These are phyloP conservation scores for Eubucco bourcierii DNA, from an alignment of 2,113 vertebrate species.

Conservation along the genomic window DNA sequence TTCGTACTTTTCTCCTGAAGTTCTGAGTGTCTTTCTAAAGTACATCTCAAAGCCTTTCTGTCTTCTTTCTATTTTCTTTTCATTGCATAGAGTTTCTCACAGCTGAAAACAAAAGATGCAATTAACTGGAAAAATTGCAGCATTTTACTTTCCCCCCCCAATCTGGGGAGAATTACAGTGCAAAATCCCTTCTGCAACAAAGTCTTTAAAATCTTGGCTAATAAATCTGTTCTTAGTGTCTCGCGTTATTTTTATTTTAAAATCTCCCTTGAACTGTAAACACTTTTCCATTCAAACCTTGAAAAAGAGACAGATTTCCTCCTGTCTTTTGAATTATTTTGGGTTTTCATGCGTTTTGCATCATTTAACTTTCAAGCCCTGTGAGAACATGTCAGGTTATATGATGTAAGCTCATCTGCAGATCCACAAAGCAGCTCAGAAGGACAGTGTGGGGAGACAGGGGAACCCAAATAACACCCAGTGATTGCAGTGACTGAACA, in stretches of 20 bases:
- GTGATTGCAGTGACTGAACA: not conserved
- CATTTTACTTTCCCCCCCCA: not conserved
- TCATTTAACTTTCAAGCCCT: not conserved
- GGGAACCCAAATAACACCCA: not conserved
- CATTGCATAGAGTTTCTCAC: not conserved
- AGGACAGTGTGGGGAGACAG: not conserved
- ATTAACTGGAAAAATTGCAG: not conserved
- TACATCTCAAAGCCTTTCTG: not conserved
- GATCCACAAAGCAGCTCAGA: not conserved
- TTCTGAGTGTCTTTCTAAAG: not conserved
- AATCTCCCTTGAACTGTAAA: not conserved
- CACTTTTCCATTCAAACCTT: not conserved
- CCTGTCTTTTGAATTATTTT: not conserved
- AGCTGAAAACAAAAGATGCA: not conserved
- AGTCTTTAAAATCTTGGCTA: not conserved
- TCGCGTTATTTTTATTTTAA: not conserved
- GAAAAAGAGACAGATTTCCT: not conserved
- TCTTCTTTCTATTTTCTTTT: not conserved
- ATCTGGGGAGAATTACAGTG: rapidly evolving
- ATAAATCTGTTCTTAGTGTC: not conserved
- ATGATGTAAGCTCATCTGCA: not conserved
- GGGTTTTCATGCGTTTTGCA: not conserved
- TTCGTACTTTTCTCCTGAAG: not conserved
- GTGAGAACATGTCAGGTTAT: not conserved
- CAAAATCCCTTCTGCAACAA: not conserved